phyloP scores from a whole-genome alignment of 2,888 invertebrate genomes.

The Cataglyphis livida region DNA sequence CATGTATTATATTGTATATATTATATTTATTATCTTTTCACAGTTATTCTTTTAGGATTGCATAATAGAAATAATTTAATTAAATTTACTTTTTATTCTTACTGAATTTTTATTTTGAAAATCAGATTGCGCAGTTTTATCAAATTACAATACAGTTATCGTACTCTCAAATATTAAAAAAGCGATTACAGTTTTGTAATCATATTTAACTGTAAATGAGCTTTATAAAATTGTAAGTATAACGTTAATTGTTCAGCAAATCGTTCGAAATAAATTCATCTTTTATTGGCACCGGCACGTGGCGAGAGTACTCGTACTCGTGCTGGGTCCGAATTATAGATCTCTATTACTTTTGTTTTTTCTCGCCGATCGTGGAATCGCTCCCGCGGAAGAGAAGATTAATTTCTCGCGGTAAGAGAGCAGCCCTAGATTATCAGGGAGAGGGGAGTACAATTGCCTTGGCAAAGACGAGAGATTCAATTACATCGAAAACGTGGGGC shows the following conservation, averaged over 20 bases:
- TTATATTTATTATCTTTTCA: background rate
- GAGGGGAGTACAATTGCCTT: conserved; percentile 74
- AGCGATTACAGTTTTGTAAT: background rate
- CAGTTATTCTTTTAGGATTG: conserved; percentile 2
- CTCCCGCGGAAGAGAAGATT: conserved; percentile 70
- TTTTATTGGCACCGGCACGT: conserved; percentile 50
- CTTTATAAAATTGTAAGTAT: background rate
- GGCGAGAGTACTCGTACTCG: conserved; percentile 21
- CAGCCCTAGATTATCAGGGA: conserved; percentile 62
- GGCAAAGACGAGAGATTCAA: conserved; percentile 79
- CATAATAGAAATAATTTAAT: conserved; percentile 1
- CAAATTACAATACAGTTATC: conserved; percentile 1
- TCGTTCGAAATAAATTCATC: conserved; percentile 47
- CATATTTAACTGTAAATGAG: background rate
- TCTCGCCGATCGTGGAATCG: conserved; percentile 54
- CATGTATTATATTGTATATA: background rate
- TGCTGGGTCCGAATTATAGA: conserved; percentile 46
- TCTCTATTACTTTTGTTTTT: conserved; percentile 65
- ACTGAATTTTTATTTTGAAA: conserved; percentile 20
- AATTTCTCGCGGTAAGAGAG: conserved; percentile 76
- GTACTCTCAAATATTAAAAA: background rate
- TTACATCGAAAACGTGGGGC: conserved; percentile 78
- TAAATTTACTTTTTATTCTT: background rate
- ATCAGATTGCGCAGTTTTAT: background rate
- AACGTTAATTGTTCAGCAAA: conserved; percentile 28